Percentiles rank a stretch among this genome's conserved stretches.
phyloP scores from a whole-genome alignment of 2,888 invertebrate species.

The Drosophila limbata region DNA sequence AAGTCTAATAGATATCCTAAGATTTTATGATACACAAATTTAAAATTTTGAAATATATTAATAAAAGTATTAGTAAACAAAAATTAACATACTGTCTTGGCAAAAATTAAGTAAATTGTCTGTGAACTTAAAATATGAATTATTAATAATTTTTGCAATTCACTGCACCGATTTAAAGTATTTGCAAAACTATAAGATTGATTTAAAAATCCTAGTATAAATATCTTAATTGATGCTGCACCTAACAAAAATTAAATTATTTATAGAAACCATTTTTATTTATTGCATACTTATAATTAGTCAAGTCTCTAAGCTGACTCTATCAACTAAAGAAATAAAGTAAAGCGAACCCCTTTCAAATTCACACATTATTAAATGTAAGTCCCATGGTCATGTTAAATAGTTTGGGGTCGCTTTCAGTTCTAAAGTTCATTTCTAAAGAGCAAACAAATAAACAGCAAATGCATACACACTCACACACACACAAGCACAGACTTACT shows the following conservation, averaged over 20 bases:
- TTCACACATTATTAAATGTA: slow-evolving; percentile 32
- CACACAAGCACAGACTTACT: slow-evolving; percentile 17
- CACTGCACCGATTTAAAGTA: background rate
- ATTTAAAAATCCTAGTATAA: background rate
- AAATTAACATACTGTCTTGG: background rate
- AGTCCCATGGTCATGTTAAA: slow-evolving; percentile 57
- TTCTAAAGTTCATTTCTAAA: slow-evolving; percentile 72
- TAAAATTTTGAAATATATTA: too few relatives aligned
- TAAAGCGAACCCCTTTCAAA: slow-evolving; percentile 9
- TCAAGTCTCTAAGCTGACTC: background rate
- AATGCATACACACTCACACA: slow-evolving; percentile 37
- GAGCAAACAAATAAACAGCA: slow-evolving; percentile 58
- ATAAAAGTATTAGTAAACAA: too few relatives aligned
- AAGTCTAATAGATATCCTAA: too few relatives aligned
- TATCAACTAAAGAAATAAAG: background rate
- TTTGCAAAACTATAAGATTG: background rate
- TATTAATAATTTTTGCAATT: background rate
- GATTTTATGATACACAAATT: too few relatives aligned
- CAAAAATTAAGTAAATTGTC: too few relatives aligned
- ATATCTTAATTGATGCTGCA: background rate
- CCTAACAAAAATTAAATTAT: background rate
- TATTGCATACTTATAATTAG: background rate
- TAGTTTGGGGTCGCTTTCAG: slow-evolving; percentile 54
- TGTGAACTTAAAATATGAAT: background rate
- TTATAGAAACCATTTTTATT: background rate